Percentiles rank a stretch among this genome's conserved stretches.
These are phyloP conservation scores for Microctenopoma stevenorrisi DNA, from an alignment of 2,797 vertebrate species.

Conservation along the genomic window DNA sequence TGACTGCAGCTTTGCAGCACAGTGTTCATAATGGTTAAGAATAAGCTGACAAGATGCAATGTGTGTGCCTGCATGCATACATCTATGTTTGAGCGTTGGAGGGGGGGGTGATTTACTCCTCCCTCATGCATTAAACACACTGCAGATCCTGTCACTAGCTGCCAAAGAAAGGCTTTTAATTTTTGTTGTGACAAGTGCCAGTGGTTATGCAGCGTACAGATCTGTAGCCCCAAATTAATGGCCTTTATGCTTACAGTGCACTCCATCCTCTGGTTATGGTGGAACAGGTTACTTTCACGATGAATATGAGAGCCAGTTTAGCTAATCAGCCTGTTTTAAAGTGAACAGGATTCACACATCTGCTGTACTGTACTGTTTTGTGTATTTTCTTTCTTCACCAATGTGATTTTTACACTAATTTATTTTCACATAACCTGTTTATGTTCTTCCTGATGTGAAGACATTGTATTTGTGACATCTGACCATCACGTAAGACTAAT, in stretches of 20 bases:
- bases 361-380: neutral
- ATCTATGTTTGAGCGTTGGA: slow-evolving; percentile 17
- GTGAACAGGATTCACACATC: neutral
- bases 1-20: slow-evolving; percentile 25
- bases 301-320: slow-evolving; percentile 7
- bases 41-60: slow-evolving; percentile 32
- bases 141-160: slow-evolving; percentile 36
- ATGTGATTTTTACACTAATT: neutral
- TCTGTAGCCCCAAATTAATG: slow-evolving; percentile 39
- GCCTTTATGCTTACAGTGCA: slow-evolving; percentile 39
- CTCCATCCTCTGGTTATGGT: slow-evolving; percentile 6
- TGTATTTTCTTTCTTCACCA: neutral
- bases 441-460: neutral
- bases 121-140: slow-evolving; percentile 39
- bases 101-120: slow-evolving; percentile 32
- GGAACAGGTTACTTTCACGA: slow-evolving; percentile 21
- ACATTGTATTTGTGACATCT: neutral
- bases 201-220: slow-evolving; percentile 33
- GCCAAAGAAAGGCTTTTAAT: slow-evolving; percentile 33
- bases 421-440: slow-evolving; percentile 2
- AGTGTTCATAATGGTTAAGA: slow-evolving; percentile 26
- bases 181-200: slow-evolving; percentile 44
- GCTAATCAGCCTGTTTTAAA: neutral
- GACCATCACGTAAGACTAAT: neutral
- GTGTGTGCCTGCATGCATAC: neutral